A percentile compares a stretch with the other conserved stretches of the same genome.
These are phyloP conservation scores for Plutella xylostella DNA, from an alignment of 2,888 invertebrate species.

Conservation along the genomic window DNA sequence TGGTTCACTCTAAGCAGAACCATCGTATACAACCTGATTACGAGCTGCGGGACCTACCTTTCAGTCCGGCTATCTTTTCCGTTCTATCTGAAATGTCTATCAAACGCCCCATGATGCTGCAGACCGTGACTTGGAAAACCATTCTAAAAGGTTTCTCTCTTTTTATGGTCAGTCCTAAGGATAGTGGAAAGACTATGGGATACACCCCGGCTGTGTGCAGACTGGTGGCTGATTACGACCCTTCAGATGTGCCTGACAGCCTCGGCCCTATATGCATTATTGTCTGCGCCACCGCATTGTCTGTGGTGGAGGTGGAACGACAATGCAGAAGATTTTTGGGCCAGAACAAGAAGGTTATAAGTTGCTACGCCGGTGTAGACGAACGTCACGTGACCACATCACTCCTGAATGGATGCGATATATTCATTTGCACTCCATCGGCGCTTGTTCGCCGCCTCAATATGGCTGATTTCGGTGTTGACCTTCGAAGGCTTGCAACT, in stretches of 20 bases:
- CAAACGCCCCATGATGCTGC: slow-evolving; percentile 63
- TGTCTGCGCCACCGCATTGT: slow-evolving; percentile 72
- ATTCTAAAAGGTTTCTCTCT: slow-evolving; percentile 74
- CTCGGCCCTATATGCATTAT: slow-evolving; percentile 75
- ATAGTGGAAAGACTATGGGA: slow-evolving; percentile 77
- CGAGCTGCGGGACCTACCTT: slow-evolving; percentile 38
- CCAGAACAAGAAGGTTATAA: slow-evolving; percentile 35
- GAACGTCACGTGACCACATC: slow-evolving; percentile 40
- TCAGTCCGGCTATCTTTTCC: slow-evolving; percentile 35
- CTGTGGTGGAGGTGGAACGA: slow-evolving; percentile 57
- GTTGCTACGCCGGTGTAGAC: slow-evolving; percentile 54
- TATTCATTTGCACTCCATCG: slow-evolving; percentile 77
- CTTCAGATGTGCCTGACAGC: slow-evolving; percentile 32
- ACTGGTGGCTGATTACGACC: slow-evolving; percentile 55
- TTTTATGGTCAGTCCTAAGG: slow-evolving; percentile 70
- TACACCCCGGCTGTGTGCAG: slow-evolving; percentile 77
- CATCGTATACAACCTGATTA: slow-evolving; percentile 35
- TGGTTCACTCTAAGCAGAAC: slow-evolving; percentile 52
- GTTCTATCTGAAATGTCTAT: slow-evolving; percentile 40
- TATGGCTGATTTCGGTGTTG: slow-evolving; percentile 48
- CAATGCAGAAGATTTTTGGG: slow-evolving; percentile 49
- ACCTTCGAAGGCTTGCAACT: slow-evolving; percentile 72
- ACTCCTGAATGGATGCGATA: slow-evolving; percentile 75
- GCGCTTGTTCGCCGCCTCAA: slow-evolving; percentile 58
- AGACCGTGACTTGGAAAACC: slow-evolving; percentile 78